These are phyloP conservation scores for Cassiopea andromeda DNA, from an alignment of 30 jellyfish, hydroid and myxozoan species.

Conservation along the genomic window DNA sequence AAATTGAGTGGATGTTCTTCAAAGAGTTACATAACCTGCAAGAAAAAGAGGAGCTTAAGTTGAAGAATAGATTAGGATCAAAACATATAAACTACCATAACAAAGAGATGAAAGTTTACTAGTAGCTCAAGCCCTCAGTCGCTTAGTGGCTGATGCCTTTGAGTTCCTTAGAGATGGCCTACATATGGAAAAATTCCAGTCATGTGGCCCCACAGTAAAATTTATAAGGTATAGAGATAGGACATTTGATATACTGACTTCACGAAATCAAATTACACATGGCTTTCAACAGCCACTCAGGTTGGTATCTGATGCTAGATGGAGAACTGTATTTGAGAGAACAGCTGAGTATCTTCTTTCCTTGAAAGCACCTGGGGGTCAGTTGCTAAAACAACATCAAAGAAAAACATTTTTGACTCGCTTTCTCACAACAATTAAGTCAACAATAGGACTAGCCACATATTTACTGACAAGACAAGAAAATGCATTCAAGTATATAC, in stretches of 20 bases:
- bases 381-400: conserved; percentile 1
- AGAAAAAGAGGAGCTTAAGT: conserved; percentile 24
- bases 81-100: conserved; percentile 26
- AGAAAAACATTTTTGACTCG: conserved; percentile 19
- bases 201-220: conserved; percentile 36
- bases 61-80: conserved; percentile 18
- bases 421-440: conserved; percentile 12
- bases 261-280: conserved; percentile 74
- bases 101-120: conserved; percentile 44
- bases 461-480: conserved; percentile 3
- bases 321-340: neutral
- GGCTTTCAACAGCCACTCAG: conserved; percentile 70
- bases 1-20: conserved; percentile 20
- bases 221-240: conserved; percentile 19
- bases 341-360: conserved; percentile 2
- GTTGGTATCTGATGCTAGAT: neutral
- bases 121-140: conserved; percentile 50
- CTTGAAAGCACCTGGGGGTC: conserved; percentile 14
- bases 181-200: conserved; percentile 3
- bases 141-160: conserved; percentile 56
- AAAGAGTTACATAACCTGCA: conserved; percentile 16
- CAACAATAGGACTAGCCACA: conserved; percentile 1
- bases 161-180: conserved; percentile 10
- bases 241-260: conserved; percentile 54
- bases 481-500: conserved; percentile 20